Conservation (phyloP, 2,888 invertebrate species). For the Zaprionus bogoriensis region DNA sequence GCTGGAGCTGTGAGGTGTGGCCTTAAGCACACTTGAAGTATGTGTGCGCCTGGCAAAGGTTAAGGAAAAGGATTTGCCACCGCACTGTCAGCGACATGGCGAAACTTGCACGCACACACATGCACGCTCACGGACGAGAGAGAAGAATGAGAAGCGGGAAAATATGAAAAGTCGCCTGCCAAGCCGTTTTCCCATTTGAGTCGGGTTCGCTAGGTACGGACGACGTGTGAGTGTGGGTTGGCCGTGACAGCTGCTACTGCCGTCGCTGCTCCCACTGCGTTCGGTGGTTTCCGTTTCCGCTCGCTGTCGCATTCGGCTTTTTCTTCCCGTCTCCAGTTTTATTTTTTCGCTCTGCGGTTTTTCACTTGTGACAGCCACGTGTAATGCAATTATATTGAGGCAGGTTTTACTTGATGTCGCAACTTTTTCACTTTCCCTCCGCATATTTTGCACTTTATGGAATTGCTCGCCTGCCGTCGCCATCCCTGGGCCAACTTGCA, state of each 20-base stretch:
- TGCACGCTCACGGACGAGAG: conserved; percentile 12
- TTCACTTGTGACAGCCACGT: conserved; percentile 62
- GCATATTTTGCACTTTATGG: conserved; percentile 39
- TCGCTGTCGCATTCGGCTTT: conserved; percentile 14
- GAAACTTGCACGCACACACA: conserved; percentile 13
- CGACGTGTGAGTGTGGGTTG: conserved; percentile 23
- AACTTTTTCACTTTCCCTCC: conserved; percentile 30
- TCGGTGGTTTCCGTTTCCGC: conserved; percentile 4
- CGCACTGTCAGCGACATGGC: conserved; percentile 30
- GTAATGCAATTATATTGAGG: conserved; percentile 75
- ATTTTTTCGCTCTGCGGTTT: conserved; percentile 37
- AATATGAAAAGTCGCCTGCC: conserved; percentile 74
- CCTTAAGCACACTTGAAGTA: conserved; percentile 71
- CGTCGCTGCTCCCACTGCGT: not conserved
- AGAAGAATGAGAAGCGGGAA: conserved; percentile 9
- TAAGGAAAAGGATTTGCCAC: conserved; percentile 73
- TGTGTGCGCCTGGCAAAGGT: conserved; percentile 59
- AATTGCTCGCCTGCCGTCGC: conserved; percentile 44
- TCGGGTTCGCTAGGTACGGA: conserved; percentile 29
- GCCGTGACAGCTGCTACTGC: conserved; percentile 39
- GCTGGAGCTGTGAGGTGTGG: not conserved
- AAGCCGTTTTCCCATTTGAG: conserved; percentile 55
- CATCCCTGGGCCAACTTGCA: conserved; percentile 9
- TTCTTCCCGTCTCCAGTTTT: not conserved
- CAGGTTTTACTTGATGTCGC: conserved; percentile 47